Evolutionary conservation across 1,140 invertebrate genomes (phyloP).

Genomic region (Trypoxylus dichotomus): DNA sequence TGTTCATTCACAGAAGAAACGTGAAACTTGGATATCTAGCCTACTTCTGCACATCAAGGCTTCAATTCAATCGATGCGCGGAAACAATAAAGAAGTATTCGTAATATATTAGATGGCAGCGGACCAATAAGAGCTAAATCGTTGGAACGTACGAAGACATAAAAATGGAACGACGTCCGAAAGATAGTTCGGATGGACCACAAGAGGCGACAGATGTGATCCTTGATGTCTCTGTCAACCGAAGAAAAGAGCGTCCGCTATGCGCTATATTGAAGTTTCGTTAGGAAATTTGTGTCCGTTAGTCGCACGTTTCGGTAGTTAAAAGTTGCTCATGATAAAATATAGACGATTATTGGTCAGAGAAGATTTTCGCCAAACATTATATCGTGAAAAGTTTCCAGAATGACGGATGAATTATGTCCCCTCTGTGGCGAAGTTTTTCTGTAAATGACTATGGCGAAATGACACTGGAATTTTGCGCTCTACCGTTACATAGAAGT

Average conservation of each 20-base stretch:
- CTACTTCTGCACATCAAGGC: neutral
- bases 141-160: neutral
- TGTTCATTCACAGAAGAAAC: neutral
- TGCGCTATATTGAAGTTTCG: conserved; percentile 49
- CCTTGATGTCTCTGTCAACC: conserved; percentile 50
- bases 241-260: conserved; percentile 46
- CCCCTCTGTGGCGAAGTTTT: conserved; percentile 14
- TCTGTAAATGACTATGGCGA: neutral
- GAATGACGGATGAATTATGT: conserved; percentile 12
- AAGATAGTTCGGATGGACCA: conserved; percentile 23
- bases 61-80: conserved; percentile 5
- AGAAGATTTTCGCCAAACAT: conserved; percentile 6
- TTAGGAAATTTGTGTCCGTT: conserved; percentile 33
- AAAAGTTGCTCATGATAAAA: neutral
- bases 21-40: neutral
- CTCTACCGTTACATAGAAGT: neutral
- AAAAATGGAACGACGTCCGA: conserved; percentile 12
- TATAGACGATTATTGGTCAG: conserved; percentile 18
- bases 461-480: neutral
- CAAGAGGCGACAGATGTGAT: conserved; percentile 41
- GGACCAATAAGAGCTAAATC: conserved; percentile 15
- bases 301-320: conserved; percentile 10
- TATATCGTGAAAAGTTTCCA: neutral
- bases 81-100: conserved; percentile 33
- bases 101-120: conserved; percentile 29